Percentiles rank a stretch among this genome's conserved stretches.
Evolutionary conservation across 2,888 invertebrate genomes (phyloP).

Genomic region (Eupithecia vulgata): DNA sequence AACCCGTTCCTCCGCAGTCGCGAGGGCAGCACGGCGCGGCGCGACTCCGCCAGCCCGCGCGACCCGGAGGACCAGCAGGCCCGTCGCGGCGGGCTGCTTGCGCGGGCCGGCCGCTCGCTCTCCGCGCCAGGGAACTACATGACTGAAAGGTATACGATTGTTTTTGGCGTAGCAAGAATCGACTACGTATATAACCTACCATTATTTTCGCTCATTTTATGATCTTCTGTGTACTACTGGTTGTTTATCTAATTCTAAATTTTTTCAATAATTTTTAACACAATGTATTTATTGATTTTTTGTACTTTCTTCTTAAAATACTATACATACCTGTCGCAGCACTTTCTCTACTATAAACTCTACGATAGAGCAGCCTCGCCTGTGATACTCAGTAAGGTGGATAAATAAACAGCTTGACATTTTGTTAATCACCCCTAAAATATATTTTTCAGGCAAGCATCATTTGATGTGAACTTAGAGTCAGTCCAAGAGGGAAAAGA

Average conservation of each 20-base stretch:
- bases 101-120: conserved; percentile 71
- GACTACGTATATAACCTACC: too few relatives aligned
- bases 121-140: conserved; percentile 78
- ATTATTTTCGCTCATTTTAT: not conserved
- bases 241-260: too few relatives aligned
- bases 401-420: not conserved
- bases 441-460: conserved; percentile 63
- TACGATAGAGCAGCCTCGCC: not conserved
- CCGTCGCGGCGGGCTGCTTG: conserved; percentile 56
- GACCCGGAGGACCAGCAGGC: conserved; percentile 33
- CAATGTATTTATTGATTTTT: not conserved
- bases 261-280: too few relatives aligned
- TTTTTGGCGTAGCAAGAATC: too few relatives aligned
- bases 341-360: not conserved
- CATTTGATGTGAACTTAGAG: conserved; percentile 74
- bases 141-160: conserved; percentile 64
- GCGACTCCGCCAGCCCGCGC: conserved; percentile 58
- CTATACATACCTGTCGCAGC: not conserved
- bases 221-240: too few relatives aligned
- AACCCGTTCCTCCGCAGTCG: conserved; percentile 79
- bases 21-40: conserved; percentile 67
- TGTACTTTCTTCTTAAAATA: not conserved
- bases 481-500: conserved; percentile 71
- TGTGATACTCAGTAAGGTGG: not conserved
- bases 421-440: not conserved